Evolutionary conservation across 2,113 vertebrate genomes (phyloP).

Genomic region (Hippocampus guttulatus): DNA sequence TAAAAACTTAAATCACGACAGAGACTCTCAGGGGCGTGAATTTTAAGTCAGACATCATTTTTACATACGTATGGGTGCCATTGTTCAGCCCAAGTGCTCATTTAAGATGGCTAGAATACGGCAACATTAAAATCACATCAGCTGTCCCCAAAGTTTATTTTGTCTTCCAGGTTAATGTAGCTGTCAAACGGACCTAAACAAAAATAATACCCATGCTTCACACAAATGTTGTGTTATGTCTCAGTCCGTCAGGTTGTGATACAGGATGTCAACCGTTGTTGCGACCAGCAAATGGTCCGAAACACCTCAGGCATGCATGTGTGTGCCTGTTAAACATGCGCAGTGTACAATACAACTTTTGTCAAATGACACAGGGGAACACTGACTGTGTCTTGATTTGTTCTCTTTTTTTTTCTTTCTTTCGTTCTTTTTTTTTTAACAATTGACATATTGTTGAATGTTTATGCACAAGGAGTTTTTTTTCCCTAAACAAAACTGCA

Average conservation of each 20-base stretch:
- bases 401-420: conserved; percentile 28
- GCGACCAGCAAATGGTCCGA: conserved; percentile 55
- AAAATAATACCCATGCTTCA: conserved; percentile 20
- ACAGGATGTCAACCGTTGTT: conserved; percentile 43
- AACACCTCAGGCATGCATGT: conserved; percentile 45
- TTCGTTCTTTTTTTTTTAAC: conserved; percentile 34
- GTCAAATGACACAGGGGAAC: conserved; percentile 36
- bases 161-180: conserved; percentile 17
- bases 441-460: conserved; percentile 28
- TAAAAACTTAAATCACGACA: too few relatives aligned
- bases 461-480: conserved; percentile 29
- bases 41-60: too few relatives aligned
- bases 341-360: conserved; percentile 41
- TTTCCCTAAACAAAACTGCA: conserved; percentile 54
- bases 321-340: conserved; percentile 15
- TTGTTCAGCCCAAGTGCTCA: too few relatives aligned
- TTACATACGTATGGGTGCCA: too few relatives aligned
- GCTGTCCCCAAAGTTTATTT: conserved; percentile 14
- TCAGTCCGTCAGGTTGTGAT: conserved; percentile 26
- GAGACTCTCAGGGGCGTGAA: too few relatives aligned
- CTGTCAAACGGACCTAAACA: conserved; percentile 58
- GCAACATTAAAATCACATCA: conserved; percentile 20
- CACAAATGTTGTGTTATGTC: conserved; percentile 64
- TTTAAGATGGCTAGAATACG: not conserved
- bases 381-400: conserved; percentile 5